phyloP scores from a whole-genome alignment of 2,888 invertebrate genomes.

The Deroplatys truncata region DNA sequence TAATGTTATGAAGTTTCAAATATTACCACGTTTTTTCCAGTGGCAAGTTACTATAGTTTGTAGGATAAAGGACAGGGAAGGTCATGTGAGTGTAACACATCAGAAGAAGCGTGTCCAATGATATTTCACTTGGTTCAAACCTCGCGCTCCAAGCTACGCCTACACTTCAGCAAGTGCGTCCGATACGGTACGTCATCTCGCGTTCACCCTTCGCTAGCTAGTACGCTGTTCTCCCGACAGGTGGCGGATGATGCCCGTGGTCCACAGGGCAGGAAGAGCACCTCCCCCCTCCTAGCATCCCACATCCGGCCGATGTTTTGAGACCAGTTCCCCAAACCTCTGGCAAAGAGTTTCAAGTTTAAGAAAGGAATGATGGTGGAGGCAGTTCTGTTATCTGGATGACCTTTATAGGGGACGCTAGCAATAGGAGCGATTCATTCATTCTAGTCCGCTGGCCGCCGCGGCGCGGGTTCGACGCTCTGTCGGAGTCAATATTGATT shows the following conservation, averaged over 20 bases:
- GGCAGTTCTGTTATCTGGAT: not conserved
- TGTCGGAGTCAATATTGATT: not conserved
- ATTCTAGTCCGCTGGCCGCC: not conserved
- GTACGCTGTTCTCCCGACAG: not conserved
- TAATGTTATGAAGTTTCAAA: no score
- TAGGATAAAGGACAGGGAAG: no score
- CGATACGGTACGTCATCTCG: not conserved
- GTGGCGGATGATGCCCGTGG: not conserved
- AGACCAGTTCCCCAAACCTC: not conserved
- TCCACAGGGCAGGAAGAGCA: not conserved
- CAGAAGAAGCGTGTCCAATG: no score
- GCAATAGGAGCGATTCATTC: not conserved
- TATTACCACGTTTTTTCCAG: no score
- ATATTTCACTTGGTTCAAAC: not conserved
- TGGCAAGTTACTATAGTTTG: no score
- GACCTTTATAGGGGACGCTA: not conserved
- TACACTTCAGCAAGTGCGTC: no score
- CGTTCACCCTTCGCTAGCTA: not conserved
- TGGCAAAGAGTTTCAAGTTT: not conserved
- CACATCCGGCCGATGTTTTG: not conserved
- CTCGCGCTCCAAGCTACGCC: not conserved
- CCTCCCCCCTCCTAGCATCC: not conserved
- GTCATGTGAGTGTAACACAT: no score
- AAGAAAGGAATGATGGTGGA: not conserved
- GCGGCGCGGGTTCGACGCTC: not conserved